Evolutionary conservation across 2,888 invertebrate genomes (phyloP), one percentile per base, ranked within the genome.

Genomic region (Labia minor): DNA sequence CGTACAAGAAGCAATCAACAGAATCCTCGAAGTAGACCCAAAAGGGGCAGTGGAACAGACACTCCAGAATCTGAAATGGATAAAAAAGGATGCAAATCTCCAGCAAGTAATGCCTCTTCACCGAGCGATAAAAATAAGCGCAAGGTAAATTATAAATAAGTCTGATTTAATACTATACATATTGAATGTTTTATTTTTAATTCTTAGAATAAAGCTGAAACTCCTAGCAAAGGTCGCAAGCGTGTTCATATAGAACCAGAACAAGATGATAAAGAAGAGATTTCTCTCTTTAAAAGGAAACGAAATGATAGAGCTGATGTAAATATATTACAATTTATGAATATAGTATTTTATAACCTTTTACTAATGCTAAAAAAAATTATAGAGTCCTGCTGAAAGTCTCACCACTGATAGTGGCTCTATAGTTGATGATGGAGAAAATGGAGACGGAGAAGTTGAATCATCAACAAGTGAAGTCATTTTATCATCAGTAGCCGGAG

Each of bases 371-470:
- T 6, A 26, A 26, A 26, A 26, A 26, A 3, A n/a, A n/a, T 67
- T 72, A 11, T 71, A 74, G 74, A 92, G 92, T 79, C 92, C 92
- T 14, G 86, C 89, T 61, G 89, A 88, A 75, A 92, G 91, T 75
- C 83, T 90, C 69, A 90, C 90, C 63, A 90, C 91, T 70, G 92
- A 91, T 75, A 91, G 91, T 73, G 91, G 90, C 73, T 88, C 92
- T 61, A 86, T 89, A 64, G 86, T 89, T 78, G 88, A 89, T 75
- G 84, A 84, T 69, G 79, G 77, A 14, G 83, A 83, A 69, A 76
- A 85, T 73, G 81, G 83, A 69, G 86, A 85, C 62, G 68, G 69
- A 66, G 72, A 72, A 62, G 67, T 66, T 18, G 72, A 72, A 67
- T 62, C 64, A 19, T 20, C 66, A 14, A 65, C 49, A 49, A 14